Base-by-base conservation (phyloP, 2,888 invertebrate genomes). In the Fragum fragum region DNA sequence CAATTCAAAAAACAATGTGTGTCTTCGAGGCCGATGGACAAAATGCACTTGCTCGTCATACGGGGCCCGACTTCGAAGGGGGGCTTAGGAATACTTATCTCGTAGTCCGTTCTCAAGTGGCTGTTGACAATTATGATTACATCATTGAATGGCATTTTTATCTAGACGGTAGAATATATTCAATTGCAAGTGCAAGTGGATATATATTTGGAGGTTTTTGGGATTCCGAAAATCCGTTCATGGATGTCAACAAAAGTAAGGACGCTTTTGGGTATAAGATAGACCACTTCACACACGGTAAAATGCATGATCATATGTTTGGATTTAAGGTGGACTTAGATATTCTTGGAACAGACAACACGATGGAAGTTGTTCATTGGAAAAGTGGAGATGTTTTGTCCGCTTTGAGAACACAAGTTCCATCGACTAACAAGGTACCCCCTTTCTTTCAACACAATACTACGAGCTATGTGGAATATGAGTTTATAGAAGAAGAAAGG, bases 311-410 rank as follows among this genome's bases (percentile, higher is more conserved):
- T 52, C 90, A 90, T 57, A 87, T 86, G 69, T 90, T 90, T 61
- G 88, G 87, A 14, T 89, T 89, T 63, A 89, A 89, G 71, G 90
- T 89, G 1, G 90, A 90, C 55, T 71, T 90, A 6, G 90, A 90
- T 53, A 73, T 90, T 16, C 66, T 86, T 0, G 87, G 81, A 11
- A 80, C 81, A 5, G 72, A 84, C 1, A 90, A 90, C 61, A 78
- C 82, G 16, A 86, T 90, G 79, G 85, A 89, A 53, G 26, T 82
- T 0, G 76, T 89, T 26, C 82, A 89, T 47, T 90, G 89, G 89
- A 90, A 90, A 73, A 79, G 79, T 7, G 90, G 87, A 0, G 78
- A 83, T 39, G 83, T 87, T 5, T 59, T 79, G 1, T 76, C 83
- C 0, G 88, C 90, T 7, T 28, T 88, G 16, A 73, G 63, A 39